Conservation (phyloP, 2,888 invertebrate genomes). For the Tortrix viridana region DNA sequence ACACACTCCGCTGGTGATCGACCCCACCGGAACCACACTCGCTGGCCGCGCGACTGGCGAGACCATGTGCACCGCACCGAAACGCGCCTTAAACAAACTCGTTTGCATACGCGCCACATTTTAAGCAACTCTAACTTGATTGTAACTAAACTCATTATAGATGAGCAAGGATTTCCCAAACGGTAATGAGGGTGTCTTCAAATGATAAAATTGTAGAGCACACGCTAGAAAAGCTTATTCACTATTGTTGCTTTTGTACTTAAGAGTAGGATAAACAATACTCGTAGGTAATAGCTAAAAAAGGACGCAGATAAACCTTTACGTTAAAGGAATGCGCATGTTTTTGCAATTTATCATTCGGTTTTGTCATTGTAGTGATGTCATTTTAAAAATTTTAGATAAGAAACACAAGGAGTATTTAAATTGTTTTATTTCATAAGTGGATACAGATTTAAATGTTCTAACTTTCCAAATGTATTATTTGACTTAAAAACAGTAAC, state of each 20-base stretch:
- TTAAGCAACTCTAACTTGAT: slow-evolving; percentile 32
- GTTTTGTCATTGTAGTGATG: neutral
- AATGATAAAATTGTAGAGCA: slow-evolving; percentile 76
- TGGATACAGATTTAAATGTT: neutral
- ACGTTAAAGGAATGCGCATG: slow-evolving; percentile 56
- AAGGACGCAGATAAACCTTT: slow-evolving; percentile 56
- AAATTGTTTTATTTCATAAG: slow-evolving; percentile 20
- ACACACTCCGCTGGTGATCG: slow-evolving; percentile 75
- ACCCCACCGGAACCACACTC: slow-evolving; percentile 85
- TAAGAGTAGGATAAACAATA: slow-evolving; percentile 65
- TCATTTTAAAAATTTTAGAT: slow-evolving; percentile 2
- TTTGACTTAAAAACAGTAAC: too few relatives aligned
- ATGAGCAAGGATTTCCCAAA: slow-evolving; percentile 32
- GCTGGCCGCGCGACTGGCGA: slow-evolving; percentile 78
- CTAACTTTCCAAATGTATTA: neutral
- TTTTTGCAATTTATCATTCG: slow-evolving; percentile 44
- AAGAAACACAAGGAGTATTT: slow-evolving; percentile 15
- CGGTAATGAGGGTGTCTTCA: slow-evolving; percentile 46
- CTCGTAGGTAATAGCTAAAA: slow-evolving; percentile 53
- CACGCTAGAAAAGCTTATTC: slow-evolving; percentile 73
- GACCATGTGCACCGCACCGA: slow-evolving; percentile 80
- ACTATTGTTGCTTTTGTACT: slow-evolving; percentile 70
- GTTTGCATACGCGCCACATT: slow-evolving; percentile 39
- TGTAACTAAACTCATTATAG: slow-evolving; percentile 46
- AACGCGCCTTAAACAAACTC: slow-evolving; percentile 63